A percentile compares a stretch with the other conserved stretches of the same genome.
phyloP scores from a whole-genome alignment of 1,140 invertebrate species.

The Papilio machaon region DNA sequence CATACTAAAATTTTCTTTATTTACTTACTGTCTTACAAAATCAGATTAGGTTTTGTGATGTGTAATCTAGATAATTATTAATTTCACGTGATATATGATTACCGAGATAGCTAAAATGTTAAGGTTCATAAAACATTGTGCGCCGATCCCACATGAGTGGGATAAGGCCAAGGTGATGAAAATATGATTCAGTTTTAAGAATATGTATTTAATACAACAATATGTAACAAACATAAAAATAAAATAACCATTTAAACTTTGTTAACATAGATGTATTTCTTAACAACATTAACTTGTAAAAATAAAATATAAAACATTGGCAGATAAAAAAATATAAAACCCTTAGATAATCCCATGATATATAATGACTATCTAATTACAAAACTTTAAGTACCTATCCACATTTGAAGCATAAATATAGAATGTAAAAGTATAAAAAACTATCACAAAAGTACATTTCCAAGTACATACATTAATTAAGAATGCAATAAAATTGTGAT shows the following conservation, averaged over 20 bases:
- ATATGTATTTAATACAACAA: not conserved
- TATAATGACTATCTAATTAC: not conserved
- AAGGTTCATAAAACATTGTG: too few relatives aligned
- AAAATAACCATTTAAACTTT: not conserved
- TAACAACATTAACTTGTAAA: not conserved
- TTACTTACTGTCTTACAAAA: too few relatives aligned
- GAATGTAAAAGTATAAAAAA: not conserved
- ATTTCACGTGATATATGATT: not conserved
- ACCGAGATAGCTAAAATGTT: not conserved
- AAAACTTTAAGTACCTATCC: not conserved
- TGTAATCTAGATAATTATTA: not conserved
- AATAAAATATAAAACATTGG: not conserved
- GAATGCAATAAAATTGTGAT: constrained; percentile 9
- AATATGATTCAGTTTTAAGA: not conserved
- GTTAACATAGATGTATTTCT: not conserved
- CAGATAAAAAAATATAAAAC: constrained; percentile 2
- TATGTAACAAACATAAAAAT: not conserved
- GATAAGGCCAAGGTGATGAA: too few relatives aligned
- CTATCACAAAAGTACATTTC: constrained; percentile 9
- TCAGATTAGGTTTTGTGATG: too few relatives aligned
- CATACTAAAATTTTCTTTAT: too few relatives aligned
- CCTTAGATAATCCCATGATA: not conserved
- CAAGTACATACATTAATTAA: not conserved
- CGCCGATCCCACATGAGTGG: too few relatives aligned
- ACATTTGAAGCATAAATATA: not conserved